Evolutionary conservation across 1,140 invertebrate genomes (phyloP).

Genomic region (Caenorhabditis tropicalis): DNA sequence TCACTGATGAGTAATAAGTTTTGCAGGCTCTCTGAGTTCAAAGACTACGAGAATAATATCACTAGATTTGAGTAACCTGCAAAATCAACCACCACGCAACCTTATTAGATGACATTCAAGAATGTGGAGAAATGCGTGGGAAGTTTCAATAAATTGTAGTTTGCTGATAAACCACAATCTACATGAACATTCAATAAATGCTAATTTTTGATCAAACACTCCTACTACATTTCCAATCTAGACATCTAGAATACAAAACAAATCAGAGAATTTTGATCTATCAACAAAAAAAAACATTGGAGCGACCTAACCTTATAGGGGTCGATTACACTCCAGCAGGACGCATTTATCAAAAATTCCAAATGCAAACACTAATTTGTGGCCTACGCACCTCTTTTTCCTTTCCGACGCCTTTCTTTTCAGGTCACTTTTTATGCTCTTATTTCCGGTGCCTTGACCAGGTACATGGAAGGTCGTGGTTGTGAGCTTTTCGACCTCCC

Average conservation of each 20-base stretch:
- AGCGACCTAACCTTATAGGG: not conserved
- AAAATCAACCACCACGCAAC: too few relatives aligned
- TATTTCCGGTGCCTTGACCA: constrained; percentile 9
- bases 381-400: constrained; percentile 10
- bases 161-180: too few relatives aligned
- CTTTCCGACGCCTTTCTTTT: not conserved
- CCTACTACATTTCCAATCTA: too few relatives aligned
- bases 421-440: constrained; percentile 22
- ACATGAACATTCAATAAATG: too few relatives aligned
- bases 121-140: too few relatives aligned
- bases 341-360: constrained; percentile 38
- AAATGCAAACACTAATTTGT: constrained; percentile 41
- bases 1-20: not conserved
- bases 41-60: not conserved
- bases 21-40: not conserved
- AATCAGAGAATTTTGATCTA: too few relatives aligned
- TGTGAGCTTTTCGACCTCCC: not conserved
- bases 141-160: too few relatives aligned
- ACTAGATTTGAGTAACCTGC: too few relatives aligned
- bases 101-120: too few relatives aligned
- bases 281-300: not conserved
- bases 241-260: too few relatives aligned
- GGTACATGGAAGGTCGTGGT: not conserved
- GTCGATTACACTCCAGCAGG: constrained; percentile 5
- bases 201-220: too few relatives aligned